Percentiles rank a stretch among this genome's conserved stretches.
These are phyloP conservation scores for Erpetoichthys calabaricus DNA, from an alignment of 2,797 vertebrate species.

Conservation along the genomic window DNA sequence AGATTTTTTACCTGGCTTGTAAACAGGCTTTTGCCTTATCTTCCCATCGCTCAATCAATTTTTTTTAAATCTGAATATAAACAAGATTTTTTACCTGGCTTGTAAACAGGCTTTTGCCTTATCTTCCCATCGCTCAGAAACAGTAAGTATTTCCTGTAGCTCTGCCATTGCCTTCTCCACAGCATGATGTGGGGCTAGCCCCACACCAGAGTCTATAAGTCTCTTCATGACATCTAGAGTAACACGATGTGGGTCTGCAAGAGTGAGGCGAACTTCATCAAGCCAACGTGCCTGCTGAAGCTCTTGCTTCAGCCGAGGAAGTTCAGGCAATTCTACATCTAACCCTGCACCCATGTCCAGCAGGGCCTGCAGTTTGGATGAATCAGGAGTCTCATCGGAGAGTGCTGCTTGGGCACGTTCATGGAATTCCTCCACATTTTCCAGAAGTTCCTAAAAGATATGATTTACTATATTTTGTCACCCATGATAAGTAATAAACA, in stretches of 20 bases:
- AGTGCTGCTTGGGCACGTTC: constrained; percentile 86
- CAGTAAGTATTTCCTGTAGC: constrained; percentile 88
- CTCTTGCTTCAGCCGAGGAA: constrained; percentile 85
- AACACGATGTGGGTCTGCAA: constrained; percentile 79
- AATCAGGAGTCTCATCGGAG: constrained; percentile 81
- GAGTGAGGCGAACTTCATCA: constrained; percentile 83
- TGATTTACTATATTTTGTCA: not conserved
- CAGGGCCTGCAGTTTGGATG: constrained; percentile 79
- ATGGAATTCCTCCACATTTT: constrained; percentile 94
- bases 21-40: constrained; percentile 88
- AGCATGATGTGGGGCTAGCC: constrained; percentile 86
- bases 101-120: constrained; percentile 86
- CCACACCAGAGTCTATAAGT: constrained; percentile 88
- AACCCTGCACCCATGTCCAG: constrained; percentile 84
- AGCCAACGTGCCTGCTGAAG: constrained; percentile 94
- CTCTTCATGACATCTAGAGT: constrained; percentile 95
- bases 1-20: constrained; percentile 71
- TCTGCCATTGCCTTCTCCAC: constrained; percentile 98
- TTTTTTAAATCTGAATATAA: too few species aligned
- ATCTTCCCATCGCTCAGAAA: constrained; percentile 95
- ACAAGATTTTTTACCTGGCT: constrained; percentile 59
- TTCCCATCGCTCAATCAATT: constrained; percentile 84
- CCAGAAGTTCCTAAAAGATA: constrained; percentile 69
- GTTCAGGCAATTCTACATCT: constrained; percentile 86
- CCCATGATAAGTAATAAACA: not conserved